These are phyloP conservation scores for Lemur catta DNA, from an alignment of 2,797 vertebrate species.

Conservation along the genomic window DNA sequence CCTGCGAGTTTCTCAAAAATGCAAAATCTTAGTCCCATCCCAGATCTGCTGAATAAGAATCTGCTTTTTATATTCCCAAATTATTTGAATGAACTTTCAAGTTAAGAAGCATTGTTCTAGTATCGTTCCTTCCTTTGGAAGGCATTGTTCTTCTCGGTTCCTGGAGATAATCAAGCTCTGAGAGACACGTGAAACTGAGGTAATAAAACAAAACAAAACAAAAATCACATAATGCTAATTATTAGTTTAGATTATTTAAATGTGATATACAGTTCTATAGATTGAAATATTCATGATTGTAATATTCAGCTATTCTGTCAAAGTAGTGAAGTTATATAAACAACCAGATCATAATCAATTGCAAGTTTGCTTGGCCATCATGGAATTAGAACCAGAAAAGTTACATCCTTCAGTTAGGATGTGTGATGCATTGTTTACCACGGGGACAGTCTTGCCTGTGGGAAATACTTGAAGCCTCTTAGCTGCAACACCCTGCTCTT, in stretches of 20 bases:
- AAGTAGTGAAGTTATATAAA: not conserved
- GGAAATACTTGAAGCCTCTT: not conserved
- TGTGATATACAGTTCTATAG: not conserved
- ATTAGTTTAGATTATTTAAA: constrained; percentile 1
- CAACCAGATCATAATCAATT: not conserved
- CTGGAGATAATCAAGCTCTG: not conserved
- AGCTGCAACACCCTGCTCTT: not conserved
- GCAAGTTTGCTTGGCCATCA: not conserved
- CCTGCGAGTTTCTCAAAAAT: not conserved
- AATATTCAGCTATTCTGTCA: not conserved
- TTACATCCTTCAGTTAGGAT: not conserved
- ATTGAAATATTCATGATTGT: not conserved
- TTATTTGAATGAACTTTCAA: not conserved
- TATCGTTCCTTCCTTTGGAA: not conserved
- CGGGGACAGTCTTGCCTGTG: not conserved
- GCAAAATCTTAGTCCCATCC: not conserved
- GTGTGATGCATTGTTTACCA: not conserved
- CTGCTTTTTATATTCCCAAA: not conserved
- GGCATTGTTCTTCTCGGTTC: not conserved
- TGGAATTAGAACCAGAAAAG: not conserved
- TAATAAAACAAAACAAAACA: not conserved
- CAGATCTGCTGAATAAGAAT: not conserved
- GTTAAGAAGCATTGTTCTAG: not conserved
- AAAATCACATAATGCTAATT: not conserved
- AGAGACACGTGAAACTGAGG: not conserved